phyloP scores from a whole-genome alignment of 2,113 vertebrate genomes.

The Tapirus terrestris region DNA sequence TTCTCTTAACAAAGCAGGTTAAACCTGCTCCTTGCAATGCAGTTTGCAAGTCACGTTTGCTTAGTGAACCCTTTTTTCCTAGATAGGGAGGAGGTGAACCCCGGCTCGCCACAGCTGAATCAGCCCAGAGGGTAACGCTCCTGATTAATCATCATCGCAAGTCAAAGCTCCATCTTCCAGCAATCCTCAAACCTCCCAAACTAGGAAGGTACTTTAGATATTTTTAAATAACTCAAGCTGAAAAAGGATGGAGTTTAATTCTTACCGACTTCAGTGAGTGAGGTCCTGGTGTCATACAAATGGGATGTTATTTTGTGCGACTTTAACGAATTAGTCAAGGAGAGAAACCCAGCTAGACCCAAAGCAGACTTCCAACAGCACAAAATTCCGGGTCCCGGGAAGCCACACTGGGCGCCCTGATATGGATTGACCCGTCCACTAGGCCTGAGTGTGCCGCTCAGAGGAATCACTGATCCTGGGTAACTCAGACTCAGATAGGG shows the following conservation, averaged over 20 bases:
- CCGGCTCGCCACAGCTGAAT: neutral
- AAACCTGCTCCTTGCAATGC: neutral
- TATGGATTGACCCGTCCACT: neutral
- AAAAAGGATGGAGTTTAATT: neutral
- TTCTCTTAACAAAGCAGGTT: slow-evolving; percentile 14
- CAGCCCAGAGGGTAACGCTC: neutral
- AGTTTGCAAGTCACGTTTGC: slow-evolving; percentile 12
- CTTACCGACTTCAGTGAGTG: neutral
- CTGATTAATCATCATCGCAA: neutral
- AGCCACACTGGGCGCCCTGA: fast-evolving
- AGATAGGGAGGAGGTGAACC: neutral
- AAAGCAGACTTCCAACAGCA: neutral
- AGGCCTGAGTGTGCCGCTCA: neutral
- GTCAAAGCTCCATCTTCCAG: neutral
- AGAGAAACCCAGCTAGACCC: neutral
- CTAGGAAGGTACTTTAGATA: neutral
- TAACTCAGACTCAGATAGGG: neutral
- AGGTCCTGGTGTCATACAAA: neutral
- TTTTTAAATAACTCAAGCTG: neutral
- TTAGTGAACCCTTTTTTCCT: neutral
- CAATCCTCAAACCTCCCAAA: neutral
- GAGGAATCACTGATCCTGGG: no score
- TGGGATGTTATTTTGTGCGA: neutral
- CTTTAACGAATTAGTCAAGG: neutral
- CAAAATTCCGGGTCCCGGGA: neutral